These are phyloP conservation scores for Tetrapedia diversipes DNA, from an alignment of 2,888 invertebrate genomes.

Conservation along the genomic window DNA sequence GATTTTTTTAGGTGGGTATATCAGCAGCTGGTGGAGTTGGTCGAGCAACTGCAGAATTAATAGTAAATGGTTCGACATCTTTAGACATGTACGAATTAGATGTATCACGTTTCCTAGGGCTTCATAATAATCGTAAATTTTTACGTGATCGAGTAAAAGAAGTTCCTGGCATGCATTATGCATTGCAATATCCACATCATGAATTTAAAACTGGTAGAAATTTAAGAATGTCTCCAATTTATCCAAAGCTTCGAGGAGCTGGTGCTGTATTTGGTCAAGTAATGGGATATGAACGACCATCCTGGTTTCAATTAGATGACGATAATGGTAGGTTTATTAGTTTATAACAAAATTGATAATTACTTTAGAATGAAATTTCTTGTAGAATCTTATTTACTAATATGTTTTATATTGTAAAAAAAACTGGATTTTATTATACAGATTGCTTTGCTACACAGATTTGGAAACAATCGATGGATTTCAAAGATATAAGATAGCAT, in stretches of 20 bases:
- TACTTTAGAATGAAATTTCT: background rate
- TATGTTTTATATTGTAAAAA: constrained; percentile 1
- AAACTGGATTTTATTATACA: constrained; percentile 44
- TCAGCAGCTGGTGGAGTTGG: constrained; percentile 98
- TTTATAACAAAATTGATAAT: background rate
- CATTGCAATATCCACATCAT: constrained; percentile 91
- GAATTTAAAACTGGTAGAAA: constrained; percentile 95
- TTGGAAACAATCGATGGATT: constrained; percentile 60
- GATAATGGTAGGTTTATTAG: constrained; percentile 79
- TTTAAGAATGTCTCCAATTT: constrained; percentile 96
- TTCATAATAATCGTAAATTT: constrained; percentile 97
- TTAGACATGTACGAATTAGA: constrained; percentile 95
- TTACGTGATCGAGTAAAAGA: constrained; percentile 95
- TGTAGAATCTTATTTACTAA: background rate
- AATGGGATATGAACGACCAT: constrained; percentile 98
- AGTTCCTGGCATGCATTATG: constrained; percentile 94
- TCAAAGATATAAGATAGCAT: constrained; percentile 85
- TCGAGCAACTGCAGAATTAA: constrained; percentile 93
- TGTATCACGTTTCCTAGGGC: constrained; percentile 93
- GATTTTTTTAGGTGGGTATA: constrained; percentile 88
- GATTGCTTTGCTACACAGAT: constrained; percentile 57
- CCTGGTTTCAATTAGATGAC: constrained; percentile 90
- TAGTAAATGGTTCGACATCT: constrained; percentile 91
- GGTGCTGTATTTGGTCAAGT: constrained; percentile 98
- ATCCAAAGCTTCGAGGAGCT: constrained; percentile 93